Conservation (phyloP, 2,888 invertebrate genomes). For the Acleris literana region DNA sequence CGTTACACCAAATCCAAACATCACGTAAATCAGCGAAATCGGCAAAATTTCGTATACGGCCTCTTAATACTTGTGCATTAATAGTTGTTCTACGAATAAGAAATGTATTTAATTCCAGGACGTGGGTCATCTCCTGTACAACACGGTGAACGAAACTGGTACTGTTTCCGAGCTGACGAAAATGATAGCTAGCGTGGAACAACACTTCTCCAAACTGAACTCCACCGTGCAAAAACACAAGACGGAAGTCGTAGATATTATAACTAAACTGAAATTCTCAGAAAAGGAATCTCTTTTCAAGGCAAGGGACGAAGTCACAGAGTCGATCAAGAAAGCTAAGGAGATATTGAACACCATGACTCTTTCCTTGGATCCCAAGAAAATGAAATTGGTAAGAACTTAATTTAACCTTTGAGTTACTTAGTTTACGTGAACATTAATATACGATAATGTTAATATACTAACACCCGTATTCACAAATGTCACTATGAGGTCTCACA, state of each 20-base stretch:
- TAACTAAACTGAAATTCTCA: conserved; percentile 57
- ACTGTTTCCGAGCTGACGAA: conserved; percentile 53
- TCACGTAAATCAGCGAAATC: no score
- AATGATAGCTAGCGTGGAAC: conserved; percentile 65
- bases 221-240: conserved; percentile 81
- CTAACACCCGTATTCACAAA: no score
- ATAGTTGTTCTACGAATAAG: not conserved
- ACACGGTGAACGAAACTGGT: conserved; percentile 61
- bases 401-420: not conserved
- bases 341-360: conserved; percentile 50
- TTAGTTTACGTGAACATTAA: no score
- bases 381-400: conserved; percentile 56
- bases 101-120: conserved; percentile 54
- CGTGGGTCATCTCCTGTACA: conserved; percentile 66
- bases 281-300: conserved; percentile 62
- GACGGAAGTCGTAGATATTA: conserved; percentile 60
- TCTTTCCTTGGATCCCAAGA: conserved; percentile 50
- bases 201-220: conserved; percentile 79
- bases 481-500: no score
- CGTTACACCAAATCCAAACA: no score
- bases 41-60: no score
- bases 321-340: conserved; percentile 59
- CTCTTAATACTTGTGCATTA: not conserved
- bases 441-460: no score
- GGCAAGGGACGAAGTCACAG: conserved; percentile 56